Evolutionary conservation across 1,140 invertebrate genomes (phyloP), one percentile per base, ranked within the genome.

Genomic region (Trissolcus basalis): DNA sequence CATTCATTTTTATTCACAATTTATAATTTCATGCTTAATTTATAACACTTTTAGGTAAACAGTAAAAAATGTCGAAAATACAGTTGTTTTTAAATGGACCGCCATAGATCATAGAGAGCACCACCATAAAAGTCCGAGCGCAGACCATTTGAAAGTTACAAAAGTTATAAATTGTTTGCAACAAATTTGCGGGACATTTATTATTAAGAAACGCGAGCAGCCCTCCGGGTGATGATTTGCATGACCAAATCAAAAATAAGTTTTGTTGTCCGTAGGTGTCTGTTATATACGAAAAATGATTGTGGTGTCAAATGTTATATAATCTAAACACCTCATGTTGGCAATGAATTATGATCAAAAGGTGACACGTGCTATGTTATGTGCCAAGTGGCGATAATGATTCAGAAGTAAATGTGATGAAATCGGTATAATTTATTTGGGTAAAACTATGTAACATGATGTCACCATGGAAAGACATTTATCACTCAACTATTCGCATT

Each of bases 391-490:
- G 14, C 53, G 47, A 59, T 68, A 59, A 69, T 60, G 65, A 69
- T 59, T 60, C 49, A 11, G 49, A 39, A 54, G 49, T 53, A 15
- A 60, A 35, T 58, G 55, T 69, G 65, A 69, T 44, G 65, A 69
- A 69, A 70, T 55, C 47, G 10, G 8, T 61, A 61, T 70, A 61
- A 71, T 71, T 71, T 56, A 71, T 71, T 58, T 50, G 43, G 53
- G 43, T 41, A 45, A 56, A 63, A 44, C 51, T 50, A 47, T 56
- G 68, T 58, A 56, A 71, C 58, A 63, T 27, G 51, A 58, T 70
- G 67, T 70, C 67, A 70, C 44, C 60, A 60, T 59, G 54, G 44
- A 50, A 33, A 19, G 51, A 54, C 67, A 71, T 77, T 77, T 56
- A 67, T 67, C 63, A 67, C 15, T 55, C 56, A 60, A 65, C 59